phyloP scores from a whole-genome alignment of 1,140 invertebrate genomes.

The Galendromus occidentalis region DNA sequence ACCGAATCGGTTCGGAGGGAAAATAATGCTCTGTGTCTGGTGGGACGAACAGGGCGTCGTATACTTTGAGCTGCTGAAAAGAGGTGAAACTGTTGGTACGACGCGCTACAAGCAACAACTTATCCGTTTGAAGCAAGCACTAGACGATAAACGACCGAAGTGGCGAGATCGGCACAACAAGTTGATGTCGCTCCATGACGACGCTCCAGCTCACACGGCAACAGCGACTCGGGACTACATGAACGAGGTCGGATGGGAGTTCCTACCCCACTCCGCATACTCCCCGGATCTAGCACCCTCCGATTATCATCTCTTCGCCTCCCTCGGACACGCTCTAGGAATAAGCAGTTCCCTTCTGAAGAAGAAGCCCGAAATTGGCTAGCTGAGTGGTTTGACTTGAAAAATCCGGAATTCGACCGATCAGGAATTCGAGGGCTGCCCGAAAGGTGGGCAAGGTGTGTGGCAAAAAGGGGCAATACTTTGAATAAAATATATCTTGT shows the following conservation, averaged over 20 bases:
- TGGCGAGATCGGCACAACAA: neutral
- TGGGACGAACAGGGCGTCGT: conserved; percentile 14
- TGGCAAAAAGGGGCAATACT: neutral
- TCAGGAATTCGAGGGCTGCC: neutral
- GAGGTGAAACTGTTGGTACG: conserved; percentile 1
- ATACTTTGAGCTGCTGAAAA: conserved; percentile 17
- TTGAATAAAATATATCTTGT: too few species aligned
- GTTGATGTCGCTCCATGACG: neutral
- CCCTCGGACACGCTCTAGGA: conserved; percentile 17
- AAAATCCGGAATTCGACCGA: conserved; percentile 3
- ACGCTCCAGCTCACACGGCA: conserved; percentile 17
- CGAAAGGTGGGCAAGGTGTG: neutral
- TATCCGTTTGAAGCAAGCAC: neutral
- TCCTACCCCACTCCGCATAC: conserved; percentile 30
- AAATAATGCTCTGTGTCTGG: conserved; percentile 16
- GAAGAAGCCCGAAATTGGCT: neutral
- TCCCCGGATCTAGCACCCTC: conserved; percentile 28
- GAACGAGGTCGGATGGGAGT: conserved; percentile 28
- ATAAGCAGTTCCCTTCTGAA: conserved; percentile 13
- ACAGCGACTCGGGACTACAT: conserved; percentile 17
- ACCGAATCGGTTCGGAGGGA: conserved; percentile 12
- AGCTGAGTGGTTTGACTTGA: neutral
- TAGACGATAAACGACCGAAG: conserved; percentile 10
- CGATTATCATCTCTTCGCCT: conserved; percentile 28
- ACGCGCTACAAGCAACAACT: conserved; percentile 14